Conservation (phyloP, 2,113 vertebrate species). For the Rutilus rutilus region DNA sequence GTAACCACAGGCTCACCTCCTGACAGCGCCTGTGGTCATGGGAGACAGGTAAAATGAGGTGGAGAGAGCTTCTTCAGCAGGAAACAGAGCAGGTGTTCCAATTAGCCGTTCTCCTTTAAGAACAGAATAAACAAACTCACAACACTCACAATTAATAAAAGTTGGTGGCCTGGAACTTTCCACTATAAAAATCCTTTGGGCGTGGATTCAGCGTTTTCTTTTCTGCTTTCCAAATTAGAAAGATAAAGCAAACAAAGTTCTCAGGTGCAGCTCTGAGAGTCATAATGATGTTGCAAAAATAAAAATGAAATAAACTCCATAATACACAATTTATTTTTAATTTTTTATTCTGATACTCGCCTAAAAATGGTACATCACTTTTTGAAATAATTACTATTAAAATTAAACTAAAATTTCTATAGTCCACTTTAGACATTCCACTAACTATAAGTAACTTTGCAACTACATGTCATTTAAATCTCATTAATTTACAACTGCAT, state of each 20-base stretch:
- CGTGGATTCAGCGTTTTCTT: conserved; percentile 28
- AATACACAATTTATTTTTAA: too few species aligned
- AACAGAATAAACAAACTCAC: conserved; percentile 18
- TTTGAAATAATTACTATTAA: neutral
- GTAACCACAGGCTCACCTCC: conserved; percentile 8
- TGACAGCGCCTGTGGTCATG: conserved; percentile 27
- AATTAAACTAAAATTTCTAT: too few species aligned
- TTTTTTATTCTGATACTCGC: neutral
- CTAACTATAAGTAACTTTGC: too few species aligned
- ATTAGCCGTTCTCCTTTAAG: conserved; percentile 27
- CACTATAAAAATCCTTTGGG: conserved; percentile 24
- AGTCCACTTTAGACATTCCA: too few species aligned
- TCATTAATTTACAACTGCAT: too few species aligned
- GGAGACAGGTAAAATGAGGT: conserved; percentile 27
- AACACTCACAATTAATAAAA: conserved; percentile 36
- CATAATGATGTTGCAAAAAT: neutral
- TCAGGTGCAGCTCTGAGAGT: neutral
- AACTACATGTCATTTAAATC: too few species aligned
- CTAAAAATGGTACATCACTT: neutral
- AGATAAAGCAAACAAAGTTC: neutral
- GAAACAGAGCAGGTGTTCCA: conserved; percentile 36
- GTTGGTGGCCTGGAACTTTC: conserved; percentile 36
- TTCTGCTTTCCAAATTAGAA: conserved; percentile 16
- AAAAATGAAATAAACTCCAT: neutral
- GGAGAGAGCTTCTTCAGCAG: conserved; percentile 21